These are phyloP conservation scores for Eristalis tenax DNA, from an alignment of 2,888 invertebrate species.

Conservation along the genomic window DNA sequence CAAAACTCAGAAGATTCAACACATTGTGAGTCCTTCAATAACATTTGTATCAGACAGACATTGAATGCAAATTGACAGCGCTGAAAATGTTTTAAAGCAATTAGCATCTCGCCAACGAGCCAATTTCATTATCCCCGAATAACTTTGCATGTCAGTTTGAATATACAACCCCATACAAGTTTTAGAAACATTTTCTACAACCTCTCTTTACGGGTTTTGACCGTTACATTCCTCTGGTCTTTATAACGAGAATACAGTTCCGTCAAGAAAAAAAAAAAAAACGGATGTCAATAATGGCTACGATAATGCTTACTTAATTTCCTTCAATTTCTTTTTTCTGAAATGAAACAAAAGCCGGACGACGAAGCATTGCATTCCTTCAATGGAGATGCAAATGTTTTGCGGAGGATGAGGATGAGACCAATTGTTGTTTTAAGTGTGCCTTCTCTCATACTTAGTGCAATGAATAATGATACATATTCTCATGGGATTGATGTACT, in stretches of 20 bases:
- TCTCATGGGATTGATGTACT: slow-evolving; percentile 14
- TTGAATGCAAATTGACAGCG: not conserved
- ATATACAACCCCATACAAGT: not conserved
- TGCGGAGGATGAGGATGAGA: slow-evolving; percentile 43
- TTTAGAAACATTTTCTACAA: not conserved
- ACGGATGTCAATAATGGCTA: slow-evolving; percentile 54
- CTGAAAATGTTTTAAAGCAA: not conserved
- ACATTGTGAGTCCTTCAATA: too few relatives aligned
- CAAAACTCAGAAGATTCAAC: too few relatives aligned
- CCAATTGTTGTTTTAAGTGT: slow-evolving; percentile 52
- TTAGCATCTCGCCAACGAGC: not conserved
- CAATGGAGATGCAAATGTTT: slow-evolving; percentile 35
- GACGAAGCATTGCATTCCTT: not conserved
- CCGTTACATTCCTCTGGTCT: not conserved
- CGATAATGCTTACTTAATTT: slow-evolving; percentile 50
- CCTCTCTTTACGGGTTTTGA: not conserved
- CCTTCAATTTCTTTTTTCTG: not conserved
- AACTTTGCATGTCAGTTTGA: not conserved
- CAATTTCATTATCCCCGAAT: not conserved
- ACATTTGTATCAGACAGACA: too few relatives aligned
- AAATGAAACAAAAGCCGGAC: slow-evolving; percentile 2
- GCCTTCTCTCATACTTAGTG: slow-evolving; percentile 9
- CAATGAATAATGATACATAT: too few relatives aligned
- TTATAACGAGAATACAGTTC: slow-evolving; percentile 4
- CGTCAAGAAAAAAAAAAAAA: too few relatives aligned